Evolutionary conservation across 2,888 invertebrate genomes (phyloP), one percentile per base, ranked within the genome.

Genomic region (Opisthograptis luteolata): DNA sequence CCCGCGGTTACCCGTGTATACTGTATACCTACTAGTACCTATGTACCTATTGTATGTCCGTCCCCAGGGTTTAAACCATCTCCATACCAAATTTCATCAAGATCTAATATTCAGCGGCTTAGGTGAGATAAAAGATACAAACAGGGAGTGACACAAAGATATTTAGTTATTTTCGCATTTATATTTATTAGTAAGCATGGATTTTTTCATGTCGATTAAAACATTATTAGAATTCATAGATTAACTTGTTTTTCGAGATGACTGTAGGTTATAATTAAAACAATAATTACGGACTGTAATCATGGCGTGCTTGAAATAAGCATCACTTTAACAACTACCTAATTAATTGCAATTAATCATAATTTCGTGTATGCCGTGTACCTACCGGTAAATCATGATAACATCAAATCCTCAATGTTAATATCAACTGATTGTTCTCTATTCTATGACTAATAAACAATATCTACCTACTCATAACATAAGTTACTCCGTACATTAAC

Each of bases 401-500:
- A 59, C 47, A 14, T 31, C n/a, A n/a, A n/a, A n/a, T n/a, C 15
- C 46, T 46, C 45, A 47, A 51, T 55, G 48, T 7, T 10, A 39
- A 9, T 10, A 22, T 45, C n/a, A 13, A 15, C 31, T 22, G 30
- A 36, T 36, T 36, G 36, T 20, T 36, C n/a, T 36, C n/a, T 6
- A n/a, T 25, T 25, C 19, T 13, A 10, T 12, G 22, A 35, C 35
- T 19, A 31, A n/a, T 13, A 9, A 12, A 31, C 17, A 9, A n/a
- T n/a, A n/a, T n/a, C n/a, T n/a, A n/a, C n/a, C n/a, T n/a, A n/a
- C n/a, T n/a, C n/a, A n/a, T n/a, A 31, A 31, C 9, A 14, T 1
- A n/a, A 73, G 79, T 79, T 79, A 73, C 73, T 67, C 70, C 5
- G 19, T 73, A 73, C 67, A 17, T 66, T 71, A 78, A 55, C 84